Evolutionary conservation across 2,888 invertebrate genomes (phyloP).

Genomic region (Minunthozetes semirufus): DNA sequence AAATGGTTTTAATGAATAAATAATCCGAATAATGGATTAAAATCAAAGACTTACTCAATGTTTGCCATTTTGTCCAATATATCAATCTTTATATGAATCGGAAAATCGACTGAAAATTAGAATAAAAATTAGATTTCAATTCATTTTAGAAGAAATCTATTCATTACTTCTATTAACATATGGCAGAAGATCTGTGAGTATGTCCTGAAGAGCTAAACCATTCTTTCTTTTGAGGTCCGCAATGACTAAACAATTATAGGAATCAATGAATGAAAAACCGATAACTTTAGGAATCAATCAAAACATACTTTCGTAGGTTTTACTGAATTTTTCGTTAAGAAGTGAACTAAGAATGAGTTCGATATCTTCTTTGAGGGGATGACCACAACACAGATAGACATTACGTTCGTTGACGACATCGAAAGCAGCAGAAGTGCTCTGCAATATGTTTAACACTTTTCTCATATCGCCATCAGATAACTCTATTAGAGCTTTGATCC

Average conservation of each 20-base stretch:
- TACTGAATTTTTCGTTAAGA: slow-evolving; percentile 65
- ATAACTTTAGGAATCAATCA: slow-evolving; percentile 42
- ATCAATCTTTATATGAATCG: slow-evolving; percentile 66
- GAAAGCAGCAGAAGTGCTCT: slow-evolving; percentile 86
- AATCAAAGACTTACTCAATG: slow-evolving; percentile 58
- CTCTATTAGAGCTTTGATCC: slow-evolving; percentile 76
- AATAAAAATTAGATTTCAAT: too few relatives aligned
- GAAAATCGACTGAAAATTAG: slow-evolving; percentile 67
- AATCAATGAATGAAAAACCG: slow-evolving; percentile 42
- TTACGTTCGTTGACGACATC: slow-evolving; percentile 78
- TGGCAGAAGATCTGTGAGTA: slow-evolving; percentile 80
- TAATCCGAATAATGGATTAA: neutral
- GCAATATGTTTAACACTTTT: slow-evolving; percentile 83
- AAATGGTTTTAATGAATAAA: slow-evolving; percentile 38
- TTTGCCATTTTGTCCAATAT: slow-evolving; percentile 80
- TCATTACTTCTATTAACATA: slow-evolving; percentile 72
- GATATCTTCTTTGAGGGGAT: slow-evolving; percentile 83
- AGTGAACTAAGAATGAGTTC: slow-evolving; percentile 79
- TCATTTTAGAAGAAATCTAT: neutral
- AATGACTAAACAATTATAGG: slow-evolving; percentile 54
- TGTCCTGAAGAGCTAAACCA: slow-evolving; percentile 86
- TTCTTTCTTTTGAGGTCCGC: slow-evolving; percentile 66
- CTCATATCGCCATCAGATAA: slow-evolving; percentile 97
- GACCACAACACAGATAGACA: slow-evolving; percentile 93
- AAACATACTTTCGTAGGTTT: slow-evolving; percentile 67